Conservation (phyloP, 2,888 invertebrate genomes). For the Cephus runcator region DNA sequence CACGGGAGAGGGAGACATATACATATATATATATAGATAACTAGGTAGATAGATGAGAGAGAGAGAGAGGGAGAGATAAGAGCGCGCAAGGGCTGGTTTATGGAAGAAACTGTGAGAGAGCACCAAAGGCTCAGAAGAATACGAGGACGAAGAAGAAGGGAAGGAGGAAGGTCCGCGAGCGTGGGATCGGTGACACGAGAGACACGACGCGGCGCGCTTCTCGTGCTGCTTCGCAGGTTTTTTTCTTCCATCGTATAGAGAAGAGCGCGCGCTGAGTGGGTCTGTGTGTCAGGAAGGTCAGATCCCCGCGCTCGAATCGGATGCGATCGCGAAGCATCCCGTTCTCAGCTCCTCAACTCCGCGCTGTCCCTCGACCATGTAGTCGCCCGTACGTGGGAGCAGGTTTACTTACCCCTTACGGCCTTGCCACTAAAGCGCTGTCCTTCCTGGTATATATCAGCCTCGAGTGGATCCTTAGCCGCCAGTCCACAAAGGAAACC, state of each 20-base stretch:
- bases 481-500: too few relatives aligned
- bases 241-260: too few relatives aligned
- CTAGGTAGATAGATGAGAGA: neutral
- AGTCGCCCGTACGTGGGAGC: conserved; percentile 43
- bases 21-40: conserved; percentile 1
- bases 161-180: conserved; percentile 3
- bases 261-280: conserved; percentile 48
- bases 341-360: conserved; percentile 13
- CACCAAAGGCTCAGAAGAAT: neutral
- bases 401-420: conserved; percentile 41
- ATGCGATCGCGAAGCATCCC: conserved; percentile 24
- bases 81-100: conserved; percentile 9
- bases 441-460: conserved; percentile 51
- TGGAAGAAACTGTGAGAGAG: conserved; percentile 12
- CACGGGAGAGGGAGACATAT: neutral
- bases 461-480: conserved; percentile 10
- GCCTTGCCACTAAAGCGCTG: conserved; percentile 28
- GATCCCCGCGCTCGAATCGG: conserved; percentile 40
- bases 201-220: neutral
- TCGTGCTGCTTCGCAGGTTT: too few relatives aligned
- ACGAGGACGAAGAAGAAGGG: too few relatives aligned
- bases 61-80: neutral
- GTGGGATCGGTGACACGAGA: conserved; percentile 5
- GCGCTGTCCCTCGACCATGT: conserved; percentile 4
- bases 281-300: conserved; percentile 65